Conservation (phyloP, 1,140 invertebrate genomes). For the Drosophila subobscura region DNA sequence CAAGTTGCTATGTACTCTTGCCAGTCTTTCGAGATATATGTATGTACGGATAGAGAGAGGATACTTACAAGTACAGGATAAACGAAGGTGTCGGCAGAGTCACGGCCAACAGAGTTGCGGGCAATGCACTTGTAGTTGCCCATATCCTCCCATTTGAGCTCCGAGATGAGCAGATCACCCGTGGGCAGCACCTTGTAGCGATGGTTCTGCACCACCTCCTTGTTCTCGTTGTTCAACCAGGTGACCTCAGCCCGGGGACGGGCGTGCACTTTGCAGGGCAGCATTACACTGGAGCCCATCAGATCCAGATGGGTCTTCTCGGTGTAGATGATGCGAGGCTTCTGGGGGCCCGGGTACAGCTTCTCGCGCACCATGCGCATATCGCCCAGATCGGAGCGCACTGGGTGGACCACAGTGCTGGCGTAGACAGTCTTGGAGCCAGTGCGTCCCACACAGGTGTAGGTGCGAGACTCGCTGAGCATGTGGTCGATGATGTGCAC, state of each 20-base stretch:
- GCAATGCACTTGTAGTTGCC: slow-evolving; percentile 90
- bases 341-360: slow-evolving; percentile 80
- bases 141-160: slow-evolving; percentile 91
- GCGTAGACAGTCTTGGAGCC: slow-evolving; percentile 85
- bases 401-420: slow-evolving; percentile 84
- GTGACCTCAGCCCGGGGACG: slow-evolving; percentile 86
- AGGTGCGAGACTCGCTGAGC: slow-evolving; percentile 80
- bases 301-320: slow-evolving; percentile 85
- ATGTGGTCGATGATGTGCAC: slow-evolving; percentile 85
- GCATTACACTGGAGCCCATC: slow-evolving; percentile 86
- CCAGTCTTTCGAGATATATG: no score
- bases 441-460: slow-evolving; percentile 89
- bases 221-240: slow-evolving; percentile 87
- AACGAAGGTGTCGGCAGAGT: slow-evolving; percentile 88
- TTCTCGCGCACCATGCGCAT: slow-evolving; percentile 56
- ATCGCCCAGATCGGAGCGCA: slow-evolving; percentile 33
- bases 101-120: slow-evolving; percentile 87
- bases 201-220: slow-evolving; percentile 84
- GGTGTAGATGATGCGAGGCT: slow-evolving; percentile 85
- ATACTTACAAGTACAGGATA: slow-evolving; percentile 88
- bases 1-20: neutral
- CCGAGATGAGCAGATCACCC: slow-evolving; percentile 89
- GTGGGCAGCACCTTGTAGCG: slow-evolving; percentile 86
- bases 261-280: slow-evolving; percentile 89
- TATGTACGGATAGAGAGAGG: neutral